Percentiles rank a stretch among this genome's conserved stretches.
Conservation (phyloP, 2,888 invertebrate species). For the Acanthosoma haemorrhoidale region DNA sequence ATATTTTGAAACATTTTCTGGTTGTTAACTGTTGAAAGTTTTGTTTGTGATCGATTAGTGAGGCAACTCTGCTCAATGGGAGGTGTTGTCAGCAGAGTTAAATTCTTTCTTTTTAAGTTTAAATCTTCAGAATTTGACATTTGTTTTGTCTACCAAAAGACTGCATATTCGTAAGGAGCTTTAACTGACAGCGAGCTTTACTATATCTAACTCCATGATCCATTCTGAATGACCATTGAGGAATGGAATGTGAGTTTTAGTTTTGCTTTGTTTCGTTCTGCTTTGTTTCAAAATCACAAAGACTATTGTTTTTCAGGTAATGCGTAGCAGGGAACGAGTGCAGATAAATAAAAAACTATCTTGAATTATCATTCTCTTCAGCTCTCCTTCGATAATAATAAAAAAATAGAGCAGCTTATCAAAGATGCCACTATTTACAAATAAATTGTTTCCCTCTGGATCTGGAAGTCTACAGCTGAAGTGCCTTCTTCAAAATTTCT, state of each 20-base stretch:
- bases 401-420: not conserved
- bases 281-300: too few species aligned
- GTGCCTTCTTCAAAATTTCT: not conserved
- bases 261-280: too few species aligned
- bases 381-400: not conserved
- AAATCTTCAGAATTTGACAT: not conserved
- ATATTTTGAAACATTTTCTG: too few species aligned
- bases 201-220: too few species aligned
- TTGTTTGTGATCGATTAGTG: not conserved
- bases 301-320: too few species aligned
- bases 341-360: too few species aligned
- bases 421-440: not conserved
- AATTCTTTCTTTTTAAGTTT: not conserved
- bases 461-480: slow-evolving; percentile 20
- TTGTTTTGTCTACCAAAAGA: slow-evolving; percentile 2
- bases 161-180: not conserved
- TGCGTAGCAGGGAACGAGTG: too few species aligned
- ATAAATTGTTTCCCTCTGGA: not conserved
- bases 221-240: too few species aligned
- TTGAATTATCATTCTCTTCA: not conserved
- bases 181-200: too few species aligned
- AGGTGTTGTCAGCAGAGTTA: not conserved
- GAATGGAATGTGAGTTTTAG: too few species aligned
- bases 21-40: not conserved
- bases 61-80: not conserved